Conservation (phyloP, 2,797 vertebrate genomes). For the Falco concolor region DNA sequence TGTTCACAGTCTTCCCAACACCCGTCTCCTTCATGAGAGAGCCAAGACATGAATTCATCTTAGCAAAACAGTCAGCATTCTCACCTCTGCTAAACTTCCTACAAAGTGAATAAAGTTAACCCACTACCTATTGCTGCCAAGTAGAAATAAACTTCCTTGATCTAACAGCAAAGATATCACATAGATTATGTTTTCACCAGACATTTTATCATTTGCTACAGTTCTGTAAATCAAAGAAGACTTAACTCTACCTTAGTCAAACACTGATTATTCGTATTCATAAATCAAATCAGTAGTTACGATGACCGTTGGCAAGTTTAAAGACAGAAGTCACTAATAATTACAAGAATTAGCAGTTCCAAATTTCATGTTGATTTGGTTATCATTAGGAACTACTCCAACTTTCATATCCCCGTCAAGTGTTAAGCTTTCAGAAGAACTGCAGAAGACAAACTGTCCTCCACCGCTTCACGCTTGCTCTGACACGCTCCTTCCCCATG, state of each 20-base stretch:
- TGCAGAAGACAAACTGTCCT: neutral
- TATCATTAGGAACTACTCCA: neutral
- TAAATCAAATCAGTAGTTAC: neutral
- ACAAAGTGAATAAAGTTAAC: neutral
- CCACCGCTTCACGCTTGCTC: neutral
- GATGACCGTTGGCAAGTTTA: neutral
- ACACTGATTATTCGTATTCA: neutral
- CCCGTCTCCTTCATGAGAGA: conserved; percentile 86
- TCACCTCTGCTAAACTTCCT: neutral
- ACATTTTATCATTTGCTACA: neutral
- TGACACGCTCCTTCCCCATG: accelerated
- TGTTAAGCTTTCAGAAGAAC: neutral
- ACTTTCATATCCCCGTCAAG: neutral
- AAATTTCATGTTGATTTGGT: neutral
- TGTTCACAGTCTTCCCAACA: conserved; percentile 95
- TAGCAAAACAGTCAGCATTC: neutral
- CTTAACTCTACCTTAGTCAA: neutral
- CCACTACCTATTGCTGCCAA: accelerated
- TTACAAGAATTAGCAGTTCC: neutral
- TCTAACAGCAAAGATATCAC: neutral
- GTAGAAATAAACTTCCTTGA: neutral
- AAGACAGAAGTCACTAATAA: neutral
- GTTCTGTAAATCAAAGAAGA: neutral
- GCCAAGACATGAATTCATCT: neutral
- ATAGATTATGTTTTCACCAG: neutral